These are phyloP conservation scores for Lordiphosa clarofinis DNA, from an alignment of 1,140 invertebrate species.

Conservation along the genomic window DNA sequence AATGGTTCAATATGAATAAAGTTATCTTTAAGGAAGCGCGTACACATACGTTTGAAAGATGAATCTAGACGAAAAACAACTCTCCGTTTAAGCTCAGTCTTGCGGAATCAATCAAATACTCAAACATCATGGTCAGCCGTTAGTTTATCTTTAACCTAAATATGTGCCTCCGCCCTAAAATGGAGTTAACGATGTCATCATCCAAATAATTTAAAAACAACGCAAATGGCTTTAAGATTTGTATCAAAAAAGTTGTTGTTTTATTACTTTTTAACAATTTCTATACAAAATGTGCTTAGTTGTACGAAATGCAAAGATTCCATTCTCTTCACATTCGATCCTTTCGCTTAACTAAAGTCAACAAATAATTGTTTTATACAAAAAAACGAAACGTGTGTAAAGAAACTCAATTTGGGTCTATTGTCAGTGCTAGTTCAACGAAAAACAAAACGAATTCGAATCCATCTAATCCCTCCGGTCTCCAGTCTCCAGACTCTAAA, in stretches of 20 bases:
- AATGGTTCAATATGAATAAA: too few relatives aligned
- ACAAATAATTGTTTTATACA: slow-evolving; percentile 59
- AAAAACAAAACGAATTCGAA: slow-evolving; percentile 37
- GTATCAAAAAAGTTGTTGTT: slow-evolving; percentile 58
- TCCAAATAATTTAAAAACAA: too few relatives aligned
- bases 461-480: not conserved
- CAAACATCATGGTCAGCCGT: too few relatives aligned
- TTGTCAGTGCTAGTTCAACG: slow-evolving; percentile 59
- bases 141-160: too few relatives aligned
- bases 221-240: slow-evolving; percentile 2
- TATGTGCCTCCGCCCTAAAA: too few relatives aligned
- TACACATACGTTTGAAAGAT: too few relatives aligned
- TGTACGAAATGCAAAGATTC: slow-evolving; percentile 54
- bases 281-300: slow-evolving; percentile 67
- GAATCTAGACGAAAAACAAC: too few relatives aligned
- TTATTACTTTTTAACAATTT: slow-evolving; percentile 69
- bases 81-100: too few relatives aligned
- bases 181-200: too few relatives aligned
- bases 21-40: too few relatives aligned
- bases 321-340: slow-evolving; percentile 19
- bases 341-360: slow-evolving; percentile 67
- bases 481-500: slow-evolving; percentile 6
- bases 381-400: slow-evolving; percentile 48
- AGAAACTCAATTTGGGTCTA: slow-evolving; percentile 46
- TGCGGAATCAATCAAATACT: too few relatives aligned